Conservation (phyloP, 2,888 invertebrate genomes). For the Cryptocephalus primarius region DNA sequence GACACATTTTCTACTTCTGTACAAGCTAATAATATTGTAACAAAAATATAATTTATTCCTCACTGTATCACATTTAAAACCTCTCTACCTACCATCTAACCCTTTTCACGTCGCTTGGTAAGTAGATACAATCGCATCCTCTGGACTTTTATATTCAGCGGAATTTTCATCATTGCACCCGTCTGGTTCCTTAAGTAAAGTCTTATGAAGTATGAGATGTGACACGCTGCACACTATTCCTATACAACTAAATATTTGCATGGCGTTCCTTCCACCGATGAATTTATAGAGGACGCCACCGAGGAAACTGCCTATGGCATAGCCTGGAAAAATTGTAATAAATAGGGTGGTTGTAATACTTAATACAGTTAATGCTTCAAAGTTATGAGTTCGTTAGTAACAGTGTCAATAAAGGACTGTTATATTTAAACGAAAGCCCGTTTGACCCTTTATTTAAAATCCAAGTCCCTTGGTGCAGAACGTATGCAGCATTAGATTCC, state of each 20-base stretch:
- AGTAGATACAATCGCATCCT: conserved; percentile 17
- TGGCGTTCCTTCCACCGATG: conserved; percentile 49
- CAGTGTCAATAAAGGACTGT: too few relatives aligned
- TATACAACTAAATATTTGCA: conserved; percentile 40
- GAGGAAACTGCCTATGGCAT: conserved; percentile 61
- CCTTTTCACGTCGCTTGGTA: not conserved
- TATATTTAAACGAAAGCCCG: too few relatives aligned
- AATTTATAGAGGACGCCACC: conserved; percentile 59
- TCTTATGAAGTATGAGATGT: conserved; percentile 37
- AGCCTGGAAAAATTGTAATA: conserved; percentile 47
- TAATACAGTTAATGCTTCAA: too few relatives aligned
- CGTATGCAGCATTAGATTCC: too few relatives aligned
- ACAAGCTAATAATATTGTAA: too few relatives aligned
- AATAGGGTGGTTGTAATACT: too few relatives aligned
- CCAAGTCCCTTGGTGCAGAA: too few relatives aligned
- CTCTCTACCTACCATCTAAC: not conserved
- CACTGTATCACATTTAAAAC: too few relatives aligned
- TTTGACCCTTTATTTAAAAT: too few relatives aligned
- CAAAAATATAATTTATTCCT: too few relatives aligned
- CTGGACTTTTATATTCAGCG: conserved; percentile 18
- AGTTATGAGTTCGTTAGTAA: too few relatives aligned
- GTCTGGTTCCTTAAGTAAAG: conserved; percentile 8
- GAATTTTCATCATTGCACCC: conserved; percentile 7
- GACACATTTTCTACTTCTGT: too few relatives aligned
- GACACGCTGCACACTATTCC: conserved; percentile 36